phyloP scores from a whole-genome alignment of 30 jellyfish, hydroid and myxozoan species.

The Catostylus mosaicus region DNA sequence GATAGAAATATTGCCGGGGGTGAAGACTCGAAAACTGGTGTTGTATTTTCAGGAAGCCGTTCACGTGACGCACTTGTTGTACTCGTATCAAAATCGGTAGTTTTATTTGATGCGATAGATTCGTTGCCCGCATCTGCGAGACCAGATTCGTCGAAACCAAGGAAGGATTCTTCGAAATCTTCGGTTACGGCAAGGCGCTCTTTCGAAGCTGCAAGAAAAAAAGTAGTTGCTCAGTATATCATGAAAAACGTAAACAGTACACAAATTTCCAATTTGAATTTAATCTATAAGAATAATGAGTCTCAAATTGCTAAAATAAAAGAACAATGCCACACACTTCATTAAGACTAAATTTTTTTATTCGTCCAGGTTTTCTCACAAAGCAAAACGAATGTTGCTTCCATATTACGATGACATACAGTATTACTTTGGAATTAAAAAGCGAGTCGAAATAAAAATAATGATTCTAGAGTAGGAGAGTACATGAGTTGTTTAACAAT shows the following conservation, averaged over 20 bases:
- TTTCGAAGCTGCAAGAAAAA: constrained; percentile 43
- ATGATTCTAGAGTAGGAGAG: no score
- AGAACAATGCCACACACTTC: no score
- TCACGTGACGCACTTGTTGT: constrained; percentile 31
- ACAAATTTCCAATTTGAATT: no score
- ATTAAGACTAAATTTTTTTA: no score
- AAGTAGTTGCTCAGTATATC: neutral
- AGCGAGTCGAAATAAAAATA: no score
- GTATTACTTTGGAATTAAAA: no score
- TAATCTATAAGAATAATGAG: no score
- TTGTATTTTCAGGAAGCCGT: constrained; percentile 1
- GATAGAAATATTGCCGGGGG: constrained; percentile 49
- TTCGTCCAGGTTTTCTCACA: no score
- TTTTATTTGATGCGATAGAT: constrained; percentile 23
- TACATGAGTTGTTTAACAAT: no score
- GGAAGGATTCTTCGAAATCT: constrained; percentile 93
- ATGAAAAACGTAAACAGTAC: neutral
- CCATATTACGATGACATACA: no score
- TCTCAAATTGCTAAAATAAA: no score
- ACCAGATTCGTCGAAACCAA: constrained; percentile 84
- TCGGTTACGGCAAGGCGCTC: constrained; percentile 63
- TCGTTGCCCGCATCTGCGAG: constrained; percentile 39
- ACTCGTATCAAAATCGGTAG: constrained; percentile 19
- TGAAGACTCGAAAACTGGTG: constrained; percentile 34
- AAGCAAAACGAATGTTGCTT: no score